Base-by-base conservation (phyloP, 2,888 invertebrate species). In the Gari tellinella region DNA sequence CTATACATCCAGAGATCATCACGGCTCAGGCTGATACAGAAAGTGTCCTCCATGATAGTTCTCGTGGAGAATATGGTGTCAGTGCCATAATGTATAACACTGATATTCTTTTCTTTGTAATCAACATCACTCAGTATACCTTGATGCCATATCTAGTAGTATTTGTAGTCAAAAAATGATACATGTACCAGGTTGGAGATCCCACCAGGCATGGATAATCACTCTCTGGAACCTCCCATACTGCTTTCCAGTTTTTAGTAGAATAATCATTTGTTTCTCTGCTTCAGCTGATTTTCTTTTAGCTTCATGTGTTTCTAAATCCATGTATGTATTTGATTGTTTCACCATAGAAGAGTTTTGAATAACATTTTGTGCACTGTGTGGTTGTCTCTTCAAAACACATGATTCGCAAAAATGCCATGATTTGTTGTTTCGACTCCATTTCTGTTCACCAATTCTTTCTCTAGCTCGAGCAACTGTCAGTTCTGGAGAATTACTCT, bases 21-120 rank as follows among this genome's bases (percentile, higher is more conserved):
- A 7, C 61, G 38, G 21, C 45, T 14, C 19, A 63, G 40, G 26
- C 72, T 46, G 1, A 66, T n/a, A 5, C 37, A 25, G 7, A 76
- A 12, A 2, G 15, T 52, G 14, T 76, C 75, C 37, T 67, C 67
- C 43, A 72, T 48, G 26, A 76, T 67, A 8, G 63, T 67, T 43
- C 75, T 38, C 8, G 66, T 63, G 70, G 21, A 15, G 70, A 70
- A 51, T n/a, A n/a, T n/a, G n/a, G n/a, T n/a, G n/a, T n/a, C n/a
- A n/a, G n/a, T n/a, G n/a, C n/a, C n/a, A n/a, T 76, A 76, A 58
- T 76, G 75, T 19, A 76, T 67, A 17, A 76, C 67, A 17, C 48
- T 63, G 15, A 76, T 67, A 19, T n/a, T 61, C 19, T 63, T 48
- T n/a, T 17, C 21, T 5, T 25, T 48, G 15, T 61, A 55, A 46